phyloP scores from a whole-genome alignment of 1,140 invertebrate genomes.

The Nasonia vitripennis region DNA sequence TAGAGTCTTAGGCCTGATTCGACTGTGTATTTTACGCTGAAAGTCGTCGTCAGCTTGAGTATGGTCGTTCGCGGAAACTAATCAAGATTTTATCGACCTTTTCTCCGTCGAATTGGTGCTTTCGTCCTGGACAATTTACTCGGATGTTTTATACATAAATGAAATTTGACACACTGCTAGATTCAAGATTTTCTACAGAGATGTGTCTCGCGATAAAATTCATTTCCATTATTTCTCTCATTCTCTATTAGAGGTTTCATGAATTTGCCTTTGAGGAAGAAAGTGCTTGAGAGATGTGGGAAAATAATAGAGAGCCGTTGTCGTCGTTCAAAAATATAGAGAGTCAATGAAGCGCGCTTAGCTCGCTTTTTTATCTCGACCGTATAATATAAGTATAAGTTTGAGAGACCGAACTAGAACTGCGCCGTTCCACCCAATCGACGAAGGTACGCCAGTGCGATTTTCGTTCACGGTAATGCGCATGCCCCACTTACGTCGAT shows the following conservation, averaged over 20 bases:
- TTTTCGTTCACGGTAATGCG: neutral
- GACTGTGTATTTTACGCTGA: neutral
- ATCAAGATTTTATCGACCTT: neutral
- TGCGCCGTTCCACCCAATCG: neutral
- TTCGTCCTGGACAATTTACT: neutral
- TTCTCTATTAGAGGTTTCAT: no score
- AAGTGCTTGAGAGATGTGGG: no score
- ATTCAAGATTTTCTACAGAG: no score
- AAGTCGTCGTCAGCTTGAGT: neutral
- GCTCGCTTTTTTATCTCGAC: neutral
- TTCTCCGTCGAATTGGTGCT: neutral
- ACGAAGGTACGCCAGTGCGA: neutral
- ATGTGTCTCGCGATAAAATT: no score
- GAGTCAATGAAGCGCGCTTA: neutral
- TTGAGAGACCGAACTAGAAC: neutral
- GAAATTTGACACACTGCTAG: no score
- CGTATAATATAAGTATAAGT: neutral
- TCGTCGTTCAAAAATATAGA: no score
- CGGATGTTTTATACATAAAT: no score
- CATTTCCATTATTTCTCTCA: no score
- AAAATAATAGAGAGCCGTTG: no score
- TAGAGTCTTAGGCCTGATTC: neutral
- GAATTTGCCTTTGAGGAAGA: neutral
- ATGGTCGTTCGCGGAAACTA: neutral
- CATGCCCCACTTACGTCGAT: neutral